Evolutionary conservation across 2,113 vertebrate species (phyloP), one percentile per base, ranked within the genome.

Genomic region (Marcusenius ussheri): DNA sequence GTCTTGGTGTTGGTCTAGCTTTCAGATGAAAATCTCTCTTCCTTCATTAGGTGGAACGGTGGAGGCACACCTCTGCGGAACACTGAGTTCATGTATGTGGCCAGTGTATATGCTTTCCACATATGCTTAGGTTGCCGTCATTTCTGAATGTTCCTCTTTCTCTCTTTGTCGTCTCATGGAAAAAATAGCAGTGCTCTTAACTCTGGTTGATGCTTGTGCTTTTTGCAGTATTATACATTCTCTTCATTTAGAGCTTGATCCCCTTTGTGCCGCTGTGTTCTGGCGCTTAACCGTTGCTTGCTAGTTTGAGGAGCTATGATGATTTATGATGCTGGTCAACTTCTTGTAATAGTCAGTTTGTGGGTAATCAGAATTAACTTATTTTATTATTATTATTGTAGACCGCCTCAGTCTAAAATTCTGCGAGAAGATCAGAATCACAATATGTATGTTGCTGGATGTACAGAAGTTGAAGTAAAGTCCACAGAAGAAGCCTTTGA

Each of bases 361-460:
- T 53, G 49, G 9, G 15, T 21, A 15, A 50, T 5, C 2, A n/a
- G 17, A 53, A 10, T 35, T n/a, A 31, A 77, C 31, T 9, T n/a
- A 24, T 31, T 21, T 84, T 24, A 35, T 91, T 2, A n/a, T n/a
- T 19, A 15, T 62, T 77, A 6, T 58, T 93, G 89, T 90, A 99
- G 98, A 95, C 95, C 96, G 5, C 98, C 97, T 5, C 98, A 99
- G 13, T 99, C 98, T 89, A 99, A 97, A 94, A 94, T 96, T 51
- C 96, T 99, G 0, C 96, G 98, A 3, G 98, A 99, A 93, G 98
- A 99, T 92, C 98, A 97, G 94, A 98, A 98, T 92, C 98, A 99
- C 92, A 99, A 98, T 92, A 99, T 99, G 98, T 99, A 99, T 9
- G 97, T 99, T 45, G 95, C 96, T 0, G 98, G 98, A 8, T 98